Base-by-base conservation (phyloP, 1,140 invertebrate genomes). In the Phortica variegata region DNA sequence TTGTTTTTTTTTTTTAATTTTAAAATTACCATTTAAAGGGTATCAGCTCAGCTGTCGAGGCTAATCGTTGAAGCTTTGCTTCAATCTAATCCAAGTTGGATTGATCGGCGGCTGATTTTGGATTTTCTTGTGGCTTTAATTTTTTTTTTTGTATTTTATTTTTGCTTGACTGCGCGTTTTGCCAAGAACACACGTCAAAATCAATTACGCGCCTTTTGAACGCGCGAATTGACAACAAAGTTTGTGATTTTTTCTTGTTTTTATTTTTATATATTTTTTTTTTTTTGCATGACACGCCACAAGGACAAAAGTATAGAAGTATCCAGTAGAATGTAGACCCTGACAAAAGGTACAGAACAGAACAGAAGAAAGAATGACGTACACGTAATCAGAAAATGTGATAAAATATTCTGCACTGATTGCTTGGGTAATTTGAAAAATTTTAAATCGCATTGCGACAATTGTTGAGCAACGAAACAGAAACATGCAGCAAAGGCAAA, bases 141-240 rank as follows among this genome's bases (percentile, higher is more conserved):
- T 38, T 43, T 43, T 33, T 32, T 31, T 12, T 13, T 49, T 38
- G 3, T 37, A 7, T 37, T 10, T 38, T 49, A 13, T 38, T 49
- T 13, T 16, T 15, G 26, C n/a, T 47, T 19, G 31, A 13, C 5
- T 40, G 21, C 33, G 23, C 7, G 4, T 43, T 43, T 41, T 20
- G 19, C 21, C 37, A 39, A 43, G 33, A 43, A 29, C 47, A 20
- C 19, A 44, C 44, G 62, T 63, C 62, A 56, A 50, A 68, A 61
- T 43, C 60, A 65, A 68, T 68, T 63, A 58, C 52, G 31, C 36
- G 39, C 32, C 39, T 50, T 51, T 58, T 31, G 44, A 43, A 54
- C 36, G 47, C 36, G 51, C 40, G 52, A 55, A 50, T 54, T 57
- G 55, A 57, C 55, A 57, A 23, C 21, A 38, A 43, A 43, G 17